Conservation (phyloP, 2,797 vertebrate genomes). For the Pangasius larnaudii region DNA sequence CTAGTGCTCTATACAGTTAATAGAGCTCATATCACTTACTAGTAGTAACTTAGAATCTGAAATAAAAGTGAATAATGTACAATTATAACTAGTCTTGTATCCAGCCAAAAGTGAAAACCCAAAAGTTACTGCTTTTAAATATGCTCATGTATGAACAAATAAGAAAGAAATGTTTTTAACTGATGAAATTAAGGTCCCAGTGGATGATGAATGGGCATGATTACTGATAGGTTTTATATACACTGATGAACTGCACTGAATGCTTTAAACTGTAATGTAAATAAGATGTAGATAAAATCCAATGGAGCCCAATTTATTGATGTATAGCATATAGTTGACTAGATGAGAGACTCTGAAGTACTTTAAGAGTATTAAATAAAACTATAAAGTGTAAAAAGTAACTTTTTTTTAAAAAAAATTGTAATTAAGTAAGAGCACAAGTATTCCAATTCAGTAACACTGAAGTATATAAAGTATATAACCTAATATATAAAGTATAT, state of each 20-base stretch:
- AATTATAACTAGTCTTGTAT: neutral
- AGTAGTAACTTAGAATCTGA: neutral
- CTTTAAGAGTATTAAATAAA: neutral
- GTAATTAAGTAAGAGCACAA: neutral
- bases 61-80: neutral
- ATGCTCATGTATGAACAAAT: neutral
- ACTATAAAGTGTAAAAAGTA: neutral
- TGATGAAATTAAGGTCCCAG: neutral
- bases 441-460: neutral
- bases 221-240: neutral
- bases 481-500: neutral
- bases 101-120: neutral
- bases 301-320: neutral
- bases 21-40: neutral
- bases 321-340: neutral
- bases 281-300: neutral
- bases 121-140: neutral
- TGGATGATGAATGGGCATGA: neutral
- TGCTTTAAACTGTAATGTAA: neutral
- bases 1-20: neutral
- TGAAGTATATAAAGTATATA: no score
- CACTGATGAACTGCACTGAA: neutral
- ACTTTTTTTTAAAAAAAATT: neutral
- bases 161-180: neutral
- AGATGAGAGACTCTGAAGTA: neutral